phyloP scores from a whole-genome alignment of 2,888 invertebrate species.

The Cryptocheilus praepositus region DNA sequence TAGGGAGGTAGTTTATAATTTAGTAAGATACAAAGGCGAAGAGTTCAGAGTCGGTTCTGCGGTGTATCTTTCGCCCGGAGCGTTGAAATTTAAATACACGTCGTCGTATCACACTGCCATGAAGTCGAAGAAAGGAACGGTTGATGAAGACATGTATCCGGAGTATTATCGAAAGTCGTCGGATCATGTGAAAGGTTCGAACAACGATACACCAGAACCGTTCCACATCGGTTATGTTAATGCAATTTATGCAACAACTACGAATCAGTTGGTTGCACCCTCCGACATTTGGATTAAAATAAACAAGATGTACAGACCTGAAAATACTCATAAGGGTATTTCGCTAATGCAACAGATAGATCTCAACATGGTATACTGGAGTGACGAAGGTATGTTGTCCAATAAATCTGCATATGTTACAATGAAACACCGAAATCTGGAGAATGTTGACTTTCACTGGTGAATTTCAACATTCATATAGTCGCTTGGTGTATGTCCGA shows the following conservation, averaged over 20 bases:
- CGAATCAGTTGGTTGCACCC: constrained; percentile 77
- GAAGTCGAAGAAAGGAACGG: constrained; percentile 72
- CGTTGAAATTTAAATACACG: constrained; percentile 78
- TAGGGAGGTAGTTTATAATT: constrained; percentile 69
- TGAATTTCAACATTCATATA: too few species aligned
- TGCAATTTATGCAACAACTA: constrained; percentile 78
- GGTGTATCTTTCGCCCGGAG: constrained; percentile 82
- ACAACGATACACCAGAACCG: constrained; percentile 84
- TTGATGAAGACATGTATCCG: constrained; percentile 85
- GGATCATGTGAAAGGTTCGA: constrained; percentile 83
- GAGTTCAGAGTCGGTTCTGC: constrained; percentile 82
- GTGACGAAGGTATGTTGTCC: constrained; percentile 79
- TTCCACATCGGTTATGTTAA: constrained; percentile 84
- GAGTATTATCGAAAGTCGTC: constrained; percentile 87
- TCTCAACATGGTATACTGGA: constrained; percentile 86
- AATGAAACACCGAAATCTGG: too few species aligned
- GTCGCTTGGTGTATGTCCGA: too few species aligned
- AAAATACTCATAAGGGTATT: constrained; percentile 82
- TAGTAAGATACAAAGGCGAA: constrained; percentile 78
- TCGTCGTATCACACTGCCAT: constrained; percentile 43
- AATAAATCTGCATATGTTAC: too few species aligned
- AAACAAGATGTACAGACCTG: constrained; percentile 84
- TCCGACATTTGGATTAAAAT: constrained; percentile 81
- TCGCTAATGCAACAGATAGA: constrained; percentile 79
- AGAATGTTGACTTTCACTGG: too few species aligned